These are phyloP conservation scores for Cryptocephalus primarius DNA, from an alignment of 2,888 invertebrate genomes.

Conservation along the genomic window DNA sequence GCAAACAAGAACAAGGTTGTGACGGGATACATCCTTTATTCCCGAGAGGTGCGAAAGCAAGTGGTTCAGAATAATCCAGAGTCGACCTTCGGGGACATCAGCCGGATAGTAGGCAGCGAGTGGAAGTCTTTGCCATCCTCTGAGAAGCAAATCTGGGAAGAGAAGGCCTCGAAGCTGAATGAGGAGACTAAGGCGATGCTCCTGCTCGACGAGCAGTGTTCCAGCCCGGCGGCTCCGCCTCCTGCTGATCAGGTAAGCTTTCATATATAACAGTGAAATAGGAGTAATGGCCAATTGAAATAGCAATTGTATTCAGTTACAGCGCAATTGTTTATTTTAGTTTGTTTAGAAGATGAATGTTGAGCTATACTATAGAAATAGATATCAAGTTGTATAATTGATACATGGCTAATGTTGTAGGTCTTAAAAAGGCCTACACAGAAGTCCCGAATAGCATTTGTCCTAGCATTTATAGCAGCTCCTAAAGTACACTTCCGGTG, in stretches of 20 bases:
- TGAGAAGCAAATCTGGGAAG: constrained; percentile 91
- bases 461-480: too few relatives aligned
- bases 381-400: too few relatives aligned
- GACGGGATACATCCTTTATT: constrained; percentile 96
- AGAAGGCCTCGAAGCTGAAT: constrained; percentile 79
- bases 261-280: neutral
- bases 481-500: too few relatives aligned
- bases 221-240: constrained; percentile 33
- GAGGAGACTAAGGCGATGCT: constrained; percentile 67
- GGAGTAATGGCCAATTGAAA: too few relatives aligned
- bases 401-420: too few relatives aligned
- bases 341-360: too few relatives aligned
- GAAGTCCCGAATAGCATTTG: too few relatives aligned
- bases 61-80: constrained; percentile 92
- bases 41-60: constrained; percentile 87
- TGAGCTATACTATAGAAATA: too few relatives aligned
- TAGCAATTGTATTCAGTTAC: too few relatives aligned
- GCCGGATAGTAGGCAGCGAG: constrained; percentile 66
- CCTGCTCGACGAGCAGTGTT: constrained; percentile 43
- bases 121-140: constrained; percentile 86
- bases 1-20: constrained; percentile 66
- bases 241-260: constrained; percentile 30
- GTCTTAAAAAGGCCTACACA: too few relatives aligned
- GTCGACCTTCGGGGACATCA: constrained; percentile 80
- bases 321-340: too few relatives aligned